A percentile compares a stretch with the other conserved stretches of the same genome.
These are phyloP conservation scores for Nebria salina DNA, from an alignment of 2,888 invertebrate genomes.

Conservation along the genomic window DNA sequence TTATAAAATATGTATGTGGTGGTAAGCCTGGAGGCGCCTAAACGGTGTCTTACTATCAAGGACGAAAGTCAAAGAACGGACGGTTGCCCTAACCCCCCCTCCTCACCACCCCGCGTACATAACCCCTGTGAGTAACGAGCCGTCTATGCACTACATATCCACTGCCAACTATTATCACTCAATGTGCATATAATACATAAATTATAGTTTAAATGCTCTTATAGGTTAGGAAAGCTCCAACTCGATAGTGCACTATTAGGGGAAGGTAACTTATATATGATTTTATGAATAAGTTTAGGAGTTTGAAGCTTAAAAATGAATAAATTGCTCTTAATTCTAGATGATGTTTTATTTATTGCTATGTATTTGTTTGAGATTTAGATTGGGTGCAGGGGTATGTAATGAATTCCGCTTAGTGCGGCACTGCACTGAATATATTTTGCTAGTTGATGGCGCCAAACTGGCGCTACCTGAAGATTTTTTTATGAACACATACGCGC, in stretches of 20 bases:
- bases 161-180: not conserved
- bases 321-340: too few relatives aligned
- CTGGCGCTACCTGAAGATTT: not conserved
- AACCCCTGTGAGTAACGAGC: not conserved
- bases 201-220: too few relatives aligned
- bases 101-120: not conserved
- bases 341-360: too few relatives aligned
- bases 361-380: not conserved
- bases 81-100: not conserved
- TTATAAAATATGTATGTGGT: not conserved
- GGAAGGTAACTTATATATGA: too few relatives aligned
- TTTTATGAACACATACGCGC: not conserved
- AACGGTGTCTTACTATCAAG: constrained; percentile 27
- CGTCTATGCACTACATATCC: not conserved
- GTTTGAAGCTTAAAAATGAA: too few relatives aligned
- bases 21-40: constrained; percentile 21
- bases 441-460: constrained; percentile 1
- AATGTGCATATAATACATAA: not conserved
- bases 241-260: too few relatives aligned
- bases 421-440: not conserved
- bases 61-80: constrained; percentile 31
- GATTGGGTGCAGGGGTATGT: not conserved
- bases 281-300: too few relatives aligned
- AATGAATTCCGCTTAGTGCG: not conserved
- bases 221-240: too few relatives aligned